Evolutionary conservation across 1,140 invertebrate genomes (phyloP).

Genomic region (Melipona quadrifasciata): DNA sequence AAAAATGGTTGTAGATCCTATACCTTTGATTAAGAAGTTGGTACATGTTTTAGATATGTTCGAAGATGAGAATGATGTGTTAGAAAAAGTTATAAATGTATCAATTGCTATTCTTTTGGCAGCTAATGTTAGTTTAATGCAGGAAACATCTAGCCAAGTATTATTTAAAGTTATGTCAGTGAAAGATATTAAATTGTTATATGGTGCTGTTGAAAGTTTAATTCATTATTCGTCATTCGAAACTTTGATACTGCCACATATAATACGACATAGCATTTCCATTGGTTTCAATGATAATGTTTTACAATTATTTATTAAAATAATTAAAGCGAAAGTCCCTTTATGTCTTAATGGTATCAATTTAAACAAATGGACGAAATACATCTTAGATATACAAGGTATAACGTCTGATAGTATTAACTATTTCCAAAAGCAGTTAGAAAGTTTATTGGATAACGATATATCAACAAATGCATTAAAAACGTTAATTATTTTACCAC

Average conservation of each 20-base stretch:
- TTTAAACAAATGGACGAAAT: slow-evolving; percentile 85
- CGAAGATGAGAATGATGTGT: slow-evolving; percentile 80
- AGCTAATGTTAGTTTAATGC: slow-evolving; percentile 84
- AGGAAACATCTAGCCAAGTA: slow-evolving; percentile 86
- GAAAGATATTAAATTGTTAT: slow-evolving; percentile 82
- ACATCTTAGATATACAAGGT: slow-evolving; percentile 84
- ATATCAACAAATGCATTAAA: slow-evolving; percentile 68
- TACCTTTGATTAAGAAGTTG: slow-evolving; percentile 83
- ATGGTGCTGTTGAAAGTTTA: slow-evolving; percentile 85
- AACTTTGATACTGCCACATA: slow-evolving; percentile 86
- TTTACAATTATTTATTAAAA: slow-evolving; percentile 85
- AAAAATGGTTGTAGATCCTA: slow-evolving; percentile 84
- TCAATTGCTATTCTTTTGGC: slow-evolving; percentile 84
- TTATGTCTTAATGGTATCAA: slow-evolving; percentile 83
- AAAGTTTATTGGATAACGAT: slow-evolving; percentile 52
- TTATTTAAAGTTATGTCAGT: slow-evolving; percentile 84
- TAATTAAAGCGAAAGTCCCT: slow-evolving; percentile 86
- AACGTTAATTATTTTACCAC: slow-evolving; percentile 74
- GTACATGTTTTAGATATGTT: slow-evolving; percentile 71
- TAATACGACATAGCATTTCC: slow-evolving; percentile 85
- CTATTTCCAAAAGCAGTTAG: slow-evolving; percentile 63
- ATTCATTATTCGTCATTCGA: slow-evolving; percentile 88
- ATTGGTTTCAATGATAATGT: slow-evolving; percentile 81
- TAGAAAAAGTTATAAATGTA: slow-evolving; percentile 83
- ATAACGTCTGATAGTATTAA: slow-evolving; percentile 52